phyloP scores from a whole-genome alignment of 2,113 vertebrate genomes.

The Hypocryptadius cinnamomeus region DNA sequence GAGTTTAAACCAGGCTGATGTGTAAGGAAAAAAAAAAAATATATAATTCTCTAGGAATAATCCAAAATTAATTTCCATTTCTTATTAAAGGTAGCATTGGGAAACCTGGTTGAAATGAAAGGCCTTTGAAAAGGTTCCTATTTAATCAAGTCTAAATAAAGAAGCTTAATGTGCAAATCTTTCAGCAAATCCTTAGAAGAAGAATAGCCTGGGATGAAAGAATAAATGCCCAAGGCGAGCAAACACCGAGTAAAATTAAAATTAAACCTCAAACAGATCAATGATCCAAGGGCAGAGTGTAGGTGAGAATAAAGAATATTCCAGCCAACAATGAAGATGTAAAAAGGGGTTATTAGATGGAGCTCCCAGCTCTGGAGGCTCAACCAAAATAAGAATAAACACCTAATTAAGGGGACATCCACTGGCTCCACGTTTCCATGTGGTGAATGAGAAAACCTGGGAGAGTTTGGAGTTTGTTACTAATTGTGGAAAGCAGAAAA shows the following conservation, averaged over 20 bases:
- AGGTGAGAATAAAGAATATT: background rate
- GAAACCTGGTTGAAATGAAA: background rate
- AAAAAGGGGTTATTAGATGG: background rate
- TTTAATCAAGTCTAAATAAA: slow-evolving; percentile 14
- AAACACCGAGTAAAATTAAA: background rate
- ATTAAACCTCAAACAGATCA: background rate
- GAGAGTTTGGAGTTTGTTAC: background rate
- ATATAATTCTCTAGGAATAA: background rate
- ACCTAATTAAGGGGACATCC: background rate
- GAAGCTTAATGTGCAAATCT: slow-evolving; percentile 8
- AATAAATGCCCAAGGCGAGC: background rate
- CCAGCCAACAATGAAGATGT: background rate
- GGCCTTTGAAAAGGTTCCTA: background rate
- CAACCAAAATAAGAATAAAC: background rate
- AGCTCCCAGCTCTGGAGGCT: background rate
- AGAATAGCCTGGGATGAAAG: background rate
- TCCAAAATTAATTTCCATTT: background rate
- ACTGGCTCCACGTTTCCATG: background rate
- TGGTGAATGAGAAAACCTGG: background rate
- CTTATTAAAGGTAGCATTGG: background rate
- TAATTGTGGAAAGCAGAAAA: background rate
- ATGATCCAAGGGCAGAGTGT: background rate
- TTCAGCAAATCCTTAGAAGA: background rate
- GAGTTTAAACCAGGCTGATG: background rate
- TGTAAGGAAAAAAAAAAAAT: background rate